Base-by-base conservation (phyloP, 2,113 vertebrate genomes). In the Lepus timidus region DNA sequence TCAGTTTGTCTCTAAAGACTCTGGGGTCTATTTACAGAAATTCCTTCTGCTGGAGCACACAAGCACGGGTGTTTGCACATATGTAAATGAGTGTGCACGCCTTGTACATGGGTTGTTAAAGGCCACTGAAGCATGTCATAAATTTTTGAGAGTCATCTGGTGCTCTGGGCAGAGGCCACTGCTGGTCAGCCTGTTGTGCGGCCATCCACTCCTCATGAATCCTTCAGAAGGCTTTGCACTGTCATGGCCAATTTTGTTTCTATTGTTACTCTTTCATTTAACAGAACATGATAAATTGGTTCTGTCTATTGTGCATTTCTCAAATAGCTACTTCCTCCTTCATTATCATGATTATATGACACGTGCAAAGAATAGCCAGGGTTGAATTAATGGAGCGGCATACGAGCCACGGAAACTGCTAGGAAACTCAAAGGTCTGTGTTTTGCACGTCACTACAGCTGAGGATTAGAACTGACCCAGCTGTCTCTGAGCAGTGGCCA, bases 201-300 rank as follows among this genome's bases (percentile, higher is more conserved):
- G 74, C 88, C 93, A 8, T 73, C 20, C 13, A 31, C 71, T 94
- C 95, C 87, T 97, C 91, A 79, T 76, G 88, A 96, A 88, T 93
- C 89, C 94, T 97, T 88, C 94, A 88, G 62, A 86, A 97, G 91
- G 44, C 29, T 93, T 89, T 55, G n/a, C n/a, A 39, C 76, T 0
- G 19, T 87, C 97, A 76, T 4, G 87, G 92, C 92, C 97, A 96
- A 97, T 97, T 97, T 96, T 97, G 79, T 85, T 97, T 96, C 97
- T 96, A 97, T 97, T 97, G 95, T 97, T 97, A 85, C 95, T 93
- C 96, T 97, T 97, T 97, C 97, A 95, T 39, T 97, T 97, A 98
- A 97, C 84, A 95, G 96, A 97, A 96, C 95, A 96, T 97, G 98
- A 98, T 96, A 95, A 97, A 98, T 97, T 96, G 97, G 97, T 97